A percentile compares a stretch with the other conserved stretches of the same genome.
Conservation (phyloP, 2,113 vertebrate genomes). For the Megaleporinus macrocephalus region DNA sequence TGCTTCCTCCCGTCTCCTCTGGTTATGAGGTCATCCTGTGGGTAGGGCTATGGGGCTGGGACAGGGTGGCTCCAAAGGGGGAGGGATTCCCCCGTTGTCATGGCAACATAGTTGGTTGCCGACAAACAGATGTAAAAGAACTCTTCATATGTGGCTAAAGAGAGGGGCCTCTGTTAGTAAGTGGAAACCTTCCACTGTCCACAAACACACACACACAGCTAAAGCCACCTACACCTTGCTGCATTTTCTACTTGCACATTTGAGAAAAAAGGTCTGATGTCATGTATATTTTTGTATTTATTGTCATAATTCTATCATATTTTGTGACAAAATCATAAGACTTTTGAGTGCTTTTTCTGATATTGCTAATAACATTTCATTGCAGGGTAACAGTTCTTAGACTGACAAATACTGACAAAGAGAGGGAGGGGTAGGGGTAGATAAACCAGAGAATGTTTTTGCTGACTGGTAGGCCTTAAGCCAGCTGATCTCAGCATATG, state of each 20-base stretch:
- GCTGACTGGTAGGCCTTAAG: constrained; percentile 36
- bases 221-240: constrained; percentile 33
- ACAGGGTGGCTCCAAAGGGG: constrained; percentile 10
- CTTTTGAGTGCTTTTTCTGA: background rate
- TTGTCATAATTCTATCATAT: background rate
- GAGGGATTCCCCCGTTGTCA: constrained; percentile 57
- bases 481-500: constrained; percentile 54
- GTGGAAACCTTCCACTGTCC: constrained; percentile 38
- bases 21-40: constrained; percentile 18
- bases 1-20: constrained; percentile 29
- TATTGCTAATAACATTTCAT: background rate
- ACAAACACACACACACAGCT: constrained; percentile 21
- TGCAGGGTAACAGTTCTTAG: background rate
- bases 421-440: background rate
- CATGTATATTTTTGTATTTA: background rate
- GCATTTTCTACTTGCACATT: constrained; percentile 25
- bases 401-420: constrained; percentile 6
- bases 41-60: constrained; percentile 8
- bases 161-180: constrained; percentile 58
- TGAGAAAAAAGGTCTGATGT: constrained; percentile 37
- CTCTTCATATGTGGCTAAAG: constrained; percentile 62
- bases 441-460: constrained; percentile 42
- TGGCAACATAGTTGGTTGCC: constrained; percentile 57
- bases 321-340: too few species aligned
- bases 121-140: constrained; percentile 58